Evolutionary conservation across 2,888 invertebrate species (phyloP).

Genomic region (Anodontia alba): DNA sequence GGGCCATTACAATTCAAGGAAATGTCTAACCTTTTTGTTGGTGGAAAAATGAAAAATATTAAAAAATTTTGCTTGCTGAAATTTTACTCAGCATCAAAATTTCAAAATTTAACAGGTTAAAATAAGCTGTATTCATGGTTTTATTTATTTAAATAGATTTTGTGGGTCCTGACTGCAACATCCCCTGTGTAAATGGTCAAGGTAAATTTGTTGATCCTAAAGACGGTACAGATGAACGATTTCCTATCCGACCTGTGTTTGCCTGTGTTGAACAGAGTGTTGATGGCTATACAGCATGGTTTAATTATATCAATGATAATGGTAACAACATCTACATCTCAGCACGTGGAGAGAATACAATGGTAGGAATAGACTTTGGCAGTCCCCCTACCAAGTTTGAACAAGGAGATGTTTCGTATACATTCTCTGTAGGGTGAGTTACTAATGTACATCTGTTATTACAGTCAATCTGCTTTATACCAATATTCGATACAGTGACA

Average conservation of each 20-base stretch:
- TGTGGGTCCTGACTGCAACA: slow-evolving; percentile 74
- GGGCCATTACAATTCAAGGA: too few species aligned
- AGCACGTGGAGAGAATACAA: slow-evolving; percentile 59
- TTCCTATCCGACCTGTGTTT: slow-evolving; percentile 59
- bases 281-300: slow-evolving; percentile 63
- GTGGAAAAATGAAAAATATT: too few species aligned
- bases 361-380: not conserved
- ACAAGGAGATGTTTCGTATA: slow-evolving; percentile 58
- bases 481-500: too few species aligned
- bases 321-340: slow-evolving; percentile 69
- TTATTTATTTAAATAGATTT: slow-evolving; percentile 58
- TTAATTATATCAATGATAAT: slow-evolving; percentile 74
- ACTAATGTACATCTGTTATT: too few species aligned
- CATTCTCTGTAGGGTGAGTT: slow-evolving; percentile 64
- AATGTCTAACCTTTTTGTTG: too few species aligned
- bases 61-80: too few species aligned
- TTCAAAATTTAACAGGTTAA: too few species aligned
- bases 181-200: slow-evolving; percentile 66
- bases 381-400: slow-evolving; percentile 61
- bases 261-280: slow-evolving; percentile 51
- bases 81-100: too few species aligned
- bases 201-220: slow-evolving; percentile 65
- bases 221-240: slow-evolving; percentile 54
- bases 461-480: too few species aligned
- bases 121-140: too few species aligned